A percentile compares a stretch with the other conserved stretches of the same genome.
phyloP scores from a whole-genome alignment of 2,113 vertebrate genomes.

The Phycodurus eques region DNA sequence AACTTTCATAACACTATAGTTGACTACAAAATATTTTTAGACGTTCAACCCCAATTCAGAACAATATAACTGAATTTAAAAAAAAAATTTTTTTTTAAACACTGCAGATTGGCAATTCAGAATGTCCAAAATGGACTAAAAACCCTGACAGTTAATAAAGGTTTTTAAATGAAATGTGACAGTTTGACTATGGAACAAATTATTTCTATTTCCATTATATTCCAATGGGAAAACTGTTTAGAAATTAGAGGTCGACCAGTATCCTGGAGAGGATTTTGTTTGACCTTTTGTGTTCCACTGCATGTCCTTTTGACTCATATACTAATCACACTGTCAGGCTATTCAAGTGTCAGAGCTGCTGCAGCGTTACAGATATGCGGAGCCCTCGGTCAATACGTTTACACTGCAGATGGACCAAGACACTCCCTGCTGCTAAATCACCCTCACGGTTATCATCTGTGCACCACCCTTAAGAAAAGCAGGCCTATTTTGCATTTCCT shows the following conservation, averaged over 20 bases:
- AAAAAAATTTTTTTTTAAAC: no score
- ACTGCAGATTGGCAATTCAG: no score
- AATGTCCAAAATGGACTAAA: no score
- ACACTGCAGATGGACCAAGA: slow-evolving; percentile 23
- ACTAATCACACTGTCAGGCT: background rate
- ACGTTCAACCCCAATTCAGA: no score
- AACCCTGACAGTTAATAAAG: background rate
- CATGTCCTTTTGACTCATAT: background rate
- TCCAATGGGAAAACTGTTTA: no score
- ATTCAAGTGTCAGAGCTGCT: slow-evolving; percentile 9
- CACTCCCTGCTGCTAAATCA: slow-evolving; percentile 29
- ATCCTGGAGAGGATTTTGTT: background rate
- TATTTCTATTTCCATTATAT: background rate
- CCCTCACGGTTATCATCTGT: slow-evolving; percentile 6
- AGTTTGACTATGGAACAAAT: background rate
- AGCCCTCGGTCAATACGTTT: slow-evolving; percentile 33
- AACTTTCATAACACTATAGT: no score
- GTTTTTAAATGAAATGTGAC: background rate
- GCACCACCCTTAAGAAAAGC: slow-evolving; percentile 5
- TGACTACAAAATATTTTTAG: no score
- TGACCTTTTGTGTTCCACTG: background rate
- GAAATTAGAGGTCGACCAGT: background rate
- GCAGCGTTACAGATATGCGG: slow-evolving; percentile 29
- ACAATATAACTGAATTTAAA: no score
- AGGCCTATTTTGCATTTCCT: slow-evolving; percentile 9